These are phyloP conservation scores for Hermaeophaga mercurialis DNA, from an alignment of 2,888 invertebrate genomes.

Conservation along the genomic window DNA sequence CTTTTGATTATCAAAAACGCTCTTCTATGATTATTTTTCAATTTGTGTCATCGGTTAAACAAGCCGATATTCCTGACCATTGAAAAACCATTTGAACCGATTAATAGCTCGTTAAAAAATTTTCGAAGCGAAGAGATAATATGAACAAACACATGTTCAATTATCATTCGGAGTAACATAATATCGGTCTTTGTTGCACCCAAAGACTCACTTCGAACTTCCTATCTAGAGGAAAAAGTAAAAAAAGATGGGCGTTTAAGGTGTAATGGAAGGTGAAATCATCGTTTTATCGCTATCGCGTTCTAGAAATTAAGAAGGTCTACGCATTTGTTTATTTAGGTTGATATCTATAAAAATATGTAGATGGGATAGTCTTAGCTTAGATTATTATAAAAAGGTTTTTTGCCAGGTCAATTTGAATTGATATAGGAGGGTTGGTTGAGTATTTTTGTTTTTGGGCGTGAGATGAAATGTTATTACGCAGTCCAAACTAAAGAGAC, in stretches of 20 bases:
- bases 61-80: background rate
- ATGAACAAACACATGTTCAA: conserved; percentile 28
- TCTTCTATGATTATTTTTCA: background rate
- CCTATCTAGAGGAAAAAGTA: background rate
- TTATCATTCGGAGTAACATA: conserved; percentile 27
- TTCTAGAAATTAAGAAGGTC: no score
- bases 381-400: no score
- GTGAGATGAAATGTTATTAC: no score
- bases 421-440: no score
- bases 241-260: background rate
- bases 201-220: background rate
- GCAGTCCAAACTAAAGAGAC: no score
- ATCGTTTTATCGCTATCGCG: background rate
- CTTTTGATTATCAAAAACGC: background rate
- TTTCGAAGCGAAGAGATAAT: conserved; percentile 16
- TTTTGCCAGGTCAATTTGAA: no score
- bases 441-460: no score
- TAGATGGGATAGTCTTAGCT: no score
- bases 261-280: background rate
- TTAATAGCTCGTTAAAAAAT: conserved; percentile 24
- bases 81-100: conserved; percentile 19
- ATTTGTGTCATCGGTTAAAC: background rate
- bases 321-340: no score
- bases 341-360: no score
- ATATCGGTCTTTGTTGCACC: conserved; percentile 27